A percentile compares a stretch with the other conserved stretches of the same genome.
These are phyloP conservation scores for Urocolius indicus DNA, from an alignment of 2,113 vertebrate species.

Conservation along the genomic window DNA sequence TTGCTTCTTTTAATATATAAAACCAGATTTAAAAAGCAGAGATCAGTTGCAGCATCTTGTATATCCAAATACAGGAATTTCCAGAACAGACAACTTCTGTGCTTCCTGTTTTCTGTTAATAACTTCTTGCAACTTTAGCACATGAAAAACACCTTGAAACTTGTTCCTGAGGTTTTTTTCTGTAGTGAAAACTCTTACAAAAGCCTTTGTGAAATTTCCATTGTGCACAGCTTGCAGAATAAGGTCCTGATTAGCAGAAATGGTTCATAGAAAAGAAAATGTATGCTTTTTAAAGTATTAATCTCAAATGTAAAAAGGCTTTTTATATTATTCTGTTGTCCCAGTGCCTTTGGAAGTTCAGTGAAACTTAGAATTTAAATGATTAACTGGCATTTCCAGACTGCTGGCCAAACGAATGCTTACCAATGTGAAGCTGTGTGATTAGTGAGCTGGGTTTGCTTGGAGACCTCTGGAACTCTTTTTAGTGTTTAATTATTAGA, in stretches of 20 bases:
- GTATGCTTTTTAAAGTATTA: background rate
- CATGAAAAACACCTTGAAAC: background rate
- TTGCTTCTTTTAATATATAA: background rate
- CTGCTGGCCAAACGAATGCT: background rate
- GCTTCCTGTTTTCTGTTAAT: background rate
- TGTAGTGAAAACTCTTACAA: background rate
- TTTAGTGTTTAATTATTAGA: background rate
- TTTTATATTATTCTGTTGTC: background rate
- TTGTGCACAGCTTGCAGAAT: background rate
- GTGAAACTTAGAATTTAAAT: background rate
- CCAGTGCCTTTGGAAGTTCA: background rate
- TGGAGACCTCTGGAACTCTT: background rate
- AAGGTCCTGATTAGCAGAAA: background rate
- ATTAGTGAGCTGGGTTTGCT: background rate
- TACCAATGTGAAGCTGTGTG: background rate
- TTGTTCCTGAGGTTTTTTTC: background rate
- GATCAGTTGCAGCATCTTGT: background rate
- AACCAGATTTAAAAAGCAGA: background rate
- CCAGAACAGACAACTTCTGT: background rate
- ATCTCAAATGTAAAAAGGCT: background rate
- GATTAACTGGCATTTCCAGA: background rate
- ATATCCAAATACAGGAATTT: background rate
- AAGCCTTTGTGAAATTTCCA: background rate
- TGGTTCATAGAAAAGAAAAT: background rate
- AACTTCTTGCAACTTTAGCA: background rate